Conservation (phyloP, 1,140 invertebrate species). For the Drosophila kohkoa region DNA sequence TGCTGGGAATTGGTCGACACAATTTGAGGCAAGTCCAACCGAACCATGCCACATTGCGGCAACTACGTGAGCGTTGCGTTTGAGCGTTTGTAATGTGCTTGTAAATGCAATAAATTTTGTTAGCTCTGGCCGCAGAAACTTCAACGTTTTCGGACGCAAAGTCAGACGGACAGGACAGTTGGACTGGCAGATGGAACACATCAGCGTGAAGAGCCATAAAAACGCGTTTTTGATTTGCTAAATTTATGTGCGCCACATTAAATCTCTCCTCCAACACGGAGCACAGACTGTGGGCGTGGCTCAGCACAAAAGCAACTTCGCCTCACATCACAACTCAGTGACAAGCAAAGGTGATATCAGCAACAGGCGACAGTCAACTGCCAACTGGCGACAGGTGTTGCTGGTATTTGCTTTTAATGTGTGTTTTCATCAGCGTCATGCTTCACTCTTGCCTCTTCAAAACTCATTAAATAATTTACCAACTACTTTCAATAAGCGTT, state of each 20-base stretch:
- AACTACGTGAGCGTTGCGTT: constrained; percentile 53
- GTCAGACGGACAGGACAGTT: constrained; percentile 26
- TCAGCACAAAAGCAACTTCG: not conserved
- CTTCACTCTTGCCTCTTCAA: not conserved
- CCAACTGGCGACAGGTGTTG: constrained; percentile 64
- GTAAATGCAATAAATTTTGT: constrained; percentile 80
- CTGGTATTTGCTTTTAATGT: constrained; percentile 36
- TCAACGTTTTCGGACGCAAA: constrained; percentile 53
- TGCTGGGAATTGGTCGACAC: constrained; percentile 60
- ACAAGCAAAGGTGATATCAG: not conserved
- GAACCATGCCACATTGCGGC: constrained; percentile 26
- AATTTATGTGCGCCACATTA: constrained; percentile 80
- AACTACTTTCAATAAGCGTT: not conserved
- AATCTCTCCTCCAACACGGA: constrained; percentile 23
- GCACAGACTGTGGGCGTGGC: not conserved
- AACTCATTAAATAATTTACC: not conserved
- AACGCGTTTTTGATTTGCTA: constrained; percentile 81
- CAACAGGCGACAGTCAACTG: not conserved
- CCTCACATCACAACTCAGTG: no score
- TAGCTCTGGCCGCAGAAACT: constrained; percentile 40
- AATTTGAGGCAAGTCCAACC: not conserved
- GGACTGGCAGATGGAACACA: constrained; percentile 12
- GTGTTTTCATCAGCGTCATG: not conserved
- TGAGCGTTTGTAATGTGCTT: constrained; percentile 77
- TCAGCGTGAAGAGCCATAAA: constrained; percentile 52